phyloP scores from a whole-genome alignment of 2,113 vertebrate genomes.

The Hyperopisus bebe region DNA sequence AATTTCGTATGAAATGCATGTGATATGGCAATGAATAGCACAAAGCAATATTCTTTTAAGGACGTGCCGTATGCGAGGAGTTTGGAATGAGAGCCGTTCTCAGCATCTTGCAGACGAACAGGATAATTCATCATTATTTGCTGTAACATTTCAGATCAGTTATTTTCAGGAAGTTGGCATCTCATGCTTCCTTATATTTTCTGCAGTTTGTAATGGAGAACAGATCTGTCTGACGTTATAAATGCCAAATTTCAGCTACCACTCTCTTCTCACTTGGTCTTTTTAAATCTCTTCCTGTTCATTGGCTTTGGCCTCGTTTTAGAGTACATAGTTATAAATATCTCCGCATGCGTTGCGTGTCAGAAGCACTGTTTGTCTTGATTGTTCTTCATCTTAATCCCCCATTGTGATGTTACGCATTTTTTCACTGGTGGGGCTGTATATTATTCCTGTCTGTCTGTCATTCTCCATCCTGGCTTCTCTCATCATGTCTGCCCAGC shows the following conservation, averaged over 20 bases:
- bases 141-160: neutral
- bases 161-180: neutral
- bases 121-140: neutral
- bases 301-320: neutral
- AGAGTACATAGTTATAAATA: neutral
- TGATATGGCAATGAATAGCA: neutral
- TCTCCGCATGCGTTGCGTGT: neutral
- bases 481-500: neutral
- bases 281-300: neutral
- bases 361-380: neutral
- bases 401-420: neutral
- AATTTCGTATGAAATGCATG: neutral
- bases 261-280: neutral
- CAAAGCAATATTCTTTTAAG: neutral
- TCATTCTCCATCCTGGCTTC: neutral
- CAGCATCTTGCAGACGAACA: neutral
- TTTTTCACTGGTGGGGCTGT: neutral
- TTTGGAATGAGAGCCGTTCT: neutral
- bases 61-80: neutral
- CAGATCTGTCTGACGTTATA: neutral
- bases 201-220: neutral
- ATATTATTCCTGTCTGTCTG: neutral
- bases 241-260: neutral
- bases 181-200: neutral
- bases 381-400: neutral